Evolutionary conservation across 2,888 invertebrate genomes (phyloP), one percentile per base, ranked within the genome.

Genomic region (Epinotia ramella): DNA sequence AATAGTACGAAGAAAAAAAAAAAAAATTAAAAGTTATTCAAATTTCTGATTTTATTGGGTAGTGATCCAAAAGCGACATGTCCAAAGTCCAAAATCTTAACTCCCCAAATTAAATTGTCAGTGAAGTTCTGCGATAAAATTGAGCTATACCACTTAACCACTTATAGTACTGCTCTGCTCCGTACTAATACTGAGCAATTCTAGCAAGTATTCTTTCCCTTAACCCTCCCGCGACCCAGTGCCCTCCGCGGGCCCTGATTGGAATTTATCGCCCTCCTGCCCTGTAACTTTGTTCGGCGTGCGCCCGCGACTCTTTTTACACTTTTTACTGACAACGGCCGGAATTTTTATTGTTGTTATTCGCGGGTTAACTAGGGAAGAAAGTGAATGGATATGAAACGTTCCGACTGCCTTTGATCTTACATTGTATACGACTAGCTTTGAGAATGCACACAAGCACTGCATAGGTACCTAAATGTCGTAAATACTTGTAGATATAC

Each of bases 201-300:
- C 6, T 20, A 40, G 9, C 9, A 20, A 24, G 6, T 13, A 20
- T 59, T 59, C 77, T 77, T 78, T 76, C 73, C 81, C 86, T 89
- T 89, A 88, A 88, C 77, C 77, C 79, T 80, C 80, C 82, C 80
- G 81, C 80, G 92, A 91, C 91, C 92, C 81, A 91, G 88, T 92
- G 92, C 91, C 92, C 91, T 91, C 86, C 87, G 86, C 82, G 80
- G 79, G 80, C 79, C 80, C 87, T 91, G 92, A 92, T 92, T 90
- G 92, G 90, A 90, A 92, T 92, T 92, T 92, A 93, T 92, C 88
- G 91, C 87, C 86, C 86, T 83, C 82, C 81, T 84, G 87, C 86
- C 84, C 86, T 86, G 86, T 85, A 86, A 86, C 86, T 87, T 84
- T 77, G 81, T 81, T 83, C 79, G 82, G 82, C 84, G 85, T 87